Percentiles rank a stretch among this genome's conserved stretches.
Conservation (phyloP, 2,888 invertebrate genomes). For the Aplocera efformata region DNA sequence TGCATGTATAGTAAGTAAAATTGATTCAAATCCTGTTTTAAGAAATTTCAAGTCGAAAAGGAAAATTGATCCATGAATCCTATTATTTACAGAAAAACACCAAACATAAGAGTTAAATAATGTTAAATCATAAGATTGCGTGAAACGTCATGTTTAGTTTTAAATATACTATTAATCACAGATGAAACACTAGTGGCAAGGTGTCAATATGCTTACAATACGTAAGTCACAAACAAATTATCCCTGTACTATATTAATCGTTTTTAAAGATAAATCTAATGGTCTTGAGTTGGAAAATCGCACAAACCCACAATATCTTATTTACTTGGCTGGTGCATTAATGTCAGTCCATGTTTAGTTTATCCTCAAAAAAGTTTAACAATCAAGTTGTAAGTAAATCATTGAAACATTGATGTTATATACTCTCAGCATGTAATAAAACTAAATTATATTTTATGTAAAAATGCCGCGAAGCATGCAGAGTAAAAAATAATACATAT, state of each 20-base stretch:
- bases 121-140: no score
- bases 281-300: slow-evolving; percentile 16
- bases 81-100: not conserved
- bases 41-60: slow-evolving; percentile 50
- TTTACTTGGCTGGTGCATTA: slow-evolving; percentile 10
- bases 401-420: not conserved
- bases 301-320: no score
- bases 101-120: no score
- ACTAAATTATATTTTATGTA: slow-evolving; percentile 1
- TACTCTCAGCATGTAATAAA: no score
- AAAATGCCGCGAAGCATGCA: slow-evolving; percentile 49
- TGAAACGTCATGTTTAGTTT: slow-evolving; percentile 32
- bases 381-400: slow-evolving; percentile 13
- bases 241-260: slow-evolving; percentile 12
- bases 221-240: not conserved
- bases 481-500: slow-evolving; percentile 41
- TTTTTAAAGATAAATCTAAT: slow-evolving; percentile 45
- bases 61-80: slow-evolving; percentile 1
- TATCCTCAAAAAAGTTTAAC: slow-evolving; percentile 46
- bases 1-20: not conserved
- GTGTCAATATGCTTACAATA: slow-evolving; percentile 21
- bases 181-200: slow-evolving; percentile 66
- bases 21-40: slow-evolving; percentile 29
- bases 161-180: slow-evolving; percentile 61
- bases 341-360: slow-evolving; percentile 30